Base-by-base conservation (phyloP, 37 sponge, comb jelly and placozoan species). In the Sycon ciliatum region DNA sequence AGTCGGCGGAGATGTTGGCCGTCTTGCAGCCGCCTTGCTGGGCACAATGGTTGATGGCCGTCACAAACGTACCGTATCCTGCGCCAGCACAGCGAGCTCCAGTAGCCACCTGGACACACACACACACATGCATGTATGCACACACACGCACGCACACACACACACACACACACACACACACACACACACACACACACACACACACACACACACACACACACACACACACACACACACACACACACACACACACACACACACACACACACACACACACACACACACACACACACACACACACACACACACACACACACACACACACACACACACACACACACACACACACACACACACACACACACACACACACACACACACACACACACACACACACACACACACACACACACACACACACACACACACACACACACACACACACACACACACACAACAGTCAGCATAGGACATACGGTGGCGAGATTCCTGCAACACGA, bases 121-220 rank as follows among this genome's bases (percentile, higher is more conserved):
- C 65, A 64, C 65, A 64, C 65, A 64, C 65, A 32, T 3, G 36
- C 69, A 34, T 3, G 2, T 1, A 70, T 28, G 33, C 42, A 38
- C 54, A 46, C 54, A 70, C 71, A 70, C 71, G 2, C 71, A 70
- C 54, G 33, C 54, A 70, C 71, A 68, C 69, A 68, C 54, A 42
- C 42, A 46, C 54, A 70, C 52, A 42, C 53, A 70, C 71, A 70
- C 71, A 70, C 71, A 70, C 71, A 70, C 71, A 70, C 71, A 70
- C 71, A 70, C 71, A 70, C 71, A 70, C 71, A 70, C 71, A 70
- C 71, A 70, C 54, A 70, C 71, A 70, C 71, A 70, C 71, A 70
- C 71, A 70, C 54, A 70, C 71, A 70, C 71, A 70, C 54, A 70
- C 71, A 70, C 71, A 70, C 71, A 70, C 71, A 70, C 71, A 42